Evolutionary conservation across 2,113 vertebrate species (phyloP), one percentile per base, ranked within the genome.

Genomic region (Australoheros scitulus): DNA sequence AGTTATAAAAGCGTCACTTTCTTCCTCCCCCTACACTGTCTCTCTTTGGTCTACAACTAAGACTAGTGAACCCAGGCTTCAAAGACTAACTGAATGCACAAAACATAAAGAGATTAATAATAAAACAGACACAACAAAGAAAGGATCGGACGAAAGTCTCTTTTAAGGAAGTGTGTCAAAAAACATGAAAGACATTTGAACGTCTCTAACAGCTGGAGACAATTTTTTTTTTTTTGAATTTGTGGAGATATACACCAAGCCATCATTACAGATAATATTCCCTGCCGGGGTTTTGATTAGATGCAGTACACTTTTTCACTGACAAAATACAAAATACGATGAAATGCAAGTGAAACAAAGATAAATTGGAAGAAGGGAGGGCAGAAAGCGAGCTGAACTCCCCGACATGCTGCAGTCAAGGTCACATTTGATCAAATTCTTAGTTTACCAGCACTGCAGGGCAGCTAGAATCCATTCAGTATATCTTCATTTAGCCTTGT

Each of bases 51-150:
- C 61, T 61, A 60, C 34, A 81, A 56, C 18, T 24, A 77, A 81
- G 2, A 77, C 59, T 11, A 88, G 74, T 17, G 38, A 80, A 63
- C 13, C 22, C 11, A 1, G 26, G 38, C 47, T 84, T 88, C 64
- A 85, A 88, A 89, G 81, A 57, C 57, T 29, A 82, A 77, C 58
- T 70, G 85, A 47, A 63, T 11, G n/a, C 65, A 57, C 17, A 50
- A 38, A 86, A 65, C 63, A 79, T 13, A 61, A 61, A 38, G 6
- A 85, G 10, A 83, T 58, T 38, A 83, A 80, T 57, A 68, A 82
- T 32, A 64, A 64, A 77, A 70, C 41, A 36, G 6, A 20, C 32
- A 57, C 11, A 58, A 79, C n/a, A 80, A 83, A 83, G 57, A 65
- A 2, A 32, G 29, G n/a, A 84, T n/a, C 11, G 50, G 13, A 36